Evolutionary conservation across 2,888 invertebrate species (phyloP).

Genomic region (Cepaea hortensis): DNA sequence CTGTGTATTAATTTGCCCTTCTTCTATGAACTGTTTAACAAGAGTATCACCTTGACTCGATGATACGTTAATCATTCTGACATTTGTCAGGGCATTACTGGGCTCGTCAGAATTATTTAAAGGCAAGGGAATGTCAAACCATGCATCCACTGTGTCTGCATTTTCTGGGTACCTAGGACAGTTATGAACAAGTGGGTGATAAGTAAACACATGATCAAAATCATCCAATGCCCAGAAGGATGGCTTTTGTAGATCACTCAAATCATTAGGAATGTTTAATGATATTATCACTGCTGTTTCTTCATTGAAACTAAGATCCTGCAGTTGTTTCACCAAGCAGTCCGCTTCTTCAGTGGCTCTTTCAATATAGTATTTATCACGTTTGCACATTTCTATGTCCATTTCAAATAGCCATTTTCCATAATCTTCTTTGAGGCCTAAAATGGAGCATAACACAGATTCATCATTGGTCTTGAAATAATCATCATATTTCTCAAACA

Average conservation of each 20-base stretch:
- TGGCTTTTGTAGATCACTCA: background rate
- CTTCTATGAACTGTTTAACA: too few relatives aligned
- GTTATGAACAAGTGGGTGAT: too few relatives aligned
- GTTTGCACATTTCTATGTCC: background rate
- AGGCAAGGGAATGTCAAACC: too few relatives aligned
- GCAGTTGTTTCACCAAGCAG: background rate
- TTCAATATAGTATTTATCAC: background rate
- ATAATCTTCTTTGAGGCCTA: background rate
- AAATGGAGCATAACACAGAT: background rate
- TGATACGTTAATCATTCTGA: too few relatives aligned
- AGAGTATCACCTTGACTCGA: too few relatives aligned
- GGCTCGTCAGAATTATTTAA: too few relatives aligned
- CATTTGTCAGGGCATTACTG: too few relatives aligned
- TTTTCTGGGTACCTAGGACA: too few relatives aligned
- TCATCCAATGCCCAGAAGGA: background rate
- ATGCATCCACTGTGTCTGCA: too few relatives aligned
- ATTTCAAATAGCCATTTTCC: background rate
- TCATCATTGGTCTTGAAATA: background rate
- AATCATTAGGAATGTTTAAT: constrained; percentile 12
- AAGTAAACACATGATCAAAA: too few relatives aligned
- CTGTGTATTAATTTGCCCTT: too few relatives aligned
- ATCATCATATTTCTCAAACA: background rate
- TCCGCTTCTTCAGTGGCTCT: background rate
- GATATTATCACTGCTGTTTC: background rate
- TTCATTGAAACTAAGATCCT: background rate